Conservation (phyloP, 2,113 vertebrate genomes). For the Trogon surrucura region DNA sequence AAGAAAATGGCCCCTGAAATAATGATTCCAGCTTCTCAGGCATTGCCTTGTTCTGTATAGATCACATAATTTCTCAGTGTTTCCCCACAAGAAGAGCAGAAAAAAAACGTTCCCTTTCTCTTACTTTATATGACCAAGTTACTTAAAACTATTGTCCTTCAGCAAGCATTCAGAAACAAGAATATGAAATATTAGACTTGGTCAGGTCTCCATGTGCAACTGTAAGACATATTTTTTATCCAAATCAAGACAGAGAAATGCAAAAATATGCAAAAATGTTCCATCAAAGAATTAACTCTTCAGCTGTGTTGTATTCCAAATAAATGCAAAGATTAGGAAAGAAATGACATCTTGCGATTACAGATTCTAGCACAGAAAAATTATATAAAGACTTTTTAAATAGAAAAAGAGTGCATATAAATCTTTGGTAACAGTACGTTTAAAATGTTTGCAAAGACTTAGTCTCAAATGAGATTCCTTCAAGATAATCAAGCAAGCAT, state of each 20-base stretch:
- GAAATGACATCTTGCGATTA: constrained; percentile 6
- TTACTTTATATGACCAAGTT: background rate
- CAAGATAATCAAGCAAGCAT: constrained; percentile 16
- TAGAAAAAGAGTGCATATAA: background rate
- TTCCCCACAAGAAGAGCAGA: background rate
- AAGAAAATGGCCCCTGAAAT: background rate
- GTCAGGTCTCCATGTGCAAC: background rate
- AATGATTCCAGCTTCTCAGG: background rate
- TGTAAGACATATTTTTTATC: background rate
- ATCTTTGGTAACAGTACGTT: background rate
- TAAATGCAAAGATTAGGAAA: background rate
- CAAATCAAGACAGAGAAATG: background rate
- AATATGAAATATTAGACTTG: background rate
- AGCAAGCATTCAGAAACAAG: background rate
- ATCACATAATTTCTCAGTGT: background rate
- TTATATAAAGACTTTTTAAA: background rate
- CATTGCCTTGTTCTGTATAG: background rate
- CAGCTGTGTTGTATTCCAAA: background rate
- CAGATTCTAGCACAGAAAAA: constrained; percentile 2
- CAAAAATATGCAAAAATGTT: background rate
- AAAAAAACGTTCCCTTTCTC: background rate
- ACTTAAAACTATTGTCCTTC: background rate
- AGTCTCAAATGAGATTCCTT: background rate
- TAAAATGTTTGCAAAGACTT: background rate
- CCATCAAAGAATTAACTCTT: constrained; percentile 14